Conservation (phyloP, 1,140 invertebrate genomes). For the Augochlora pura region DNA sequence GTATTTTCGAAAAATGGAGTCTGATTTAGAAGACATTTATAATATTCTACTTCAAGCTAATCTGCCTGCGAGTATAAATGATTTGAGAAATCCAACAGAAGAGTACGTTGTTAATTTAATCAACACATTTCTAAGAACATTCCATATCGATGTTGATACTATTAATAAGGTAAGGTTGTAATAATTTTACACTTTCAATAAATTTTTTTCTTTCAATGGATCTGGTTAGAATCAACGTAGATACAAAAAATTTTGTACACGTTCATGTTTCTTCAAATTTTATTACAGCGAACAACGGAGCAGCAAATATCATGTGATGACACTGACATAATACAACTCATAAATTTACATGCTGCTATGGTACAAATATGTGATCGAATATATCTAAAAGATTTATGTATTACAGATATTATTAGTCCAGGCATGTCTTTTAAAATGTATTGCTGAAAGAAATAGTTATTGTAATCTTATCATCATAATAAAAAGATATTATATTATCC, state of each 20-base stretch:
- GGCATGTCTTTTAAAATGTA: constrained; percentile 40
- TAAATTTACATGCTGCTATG: constrained; percentile 64
- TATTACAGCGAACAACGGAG: constrained; percentile 58
- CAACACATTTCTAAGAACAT: constrained; percentile 57
- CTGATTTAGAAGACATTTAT: constrained; percentile 55
- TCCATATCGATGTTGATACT: constrained; percentile 51
- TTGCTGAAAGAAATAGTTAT: background rate
- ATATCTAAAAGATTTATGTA: constrained; percentile 65
- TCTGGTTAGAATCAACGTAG: constrained; percentile 1
- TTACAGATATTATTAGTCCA: constrained; percentile 68
- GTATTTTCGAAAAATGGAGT: constrained; percentile 32
- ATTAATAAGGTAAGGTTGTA: constrained; percentile 53
- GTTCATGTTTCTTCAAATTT: constrained; percentile 4
- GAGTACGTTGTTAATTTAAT: constrained; percentile 63
- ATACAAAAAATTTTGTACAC: background rate
- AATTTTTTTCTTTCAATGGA: background rate
- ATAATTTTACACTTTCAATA: background rate
- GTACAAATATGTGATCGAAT: constrained; percentile 60
- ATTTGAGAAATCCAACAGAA: constrained; percentile 66
- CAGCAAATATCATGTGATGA: constrained; percentile 57
- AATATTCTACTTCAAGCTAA: constrained; percentile 52
- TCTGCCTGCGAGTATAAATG: constrained; percentile 59
- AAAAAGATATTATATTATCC: background rate
- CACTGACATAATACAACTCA: constrained; percentile 51
- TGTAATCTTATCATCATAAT: constrained; percentile 1